A percentile compares a stretch with the other conserved stretches of the same genome.
These are phyloP conservation scores for Zaprionus obscuricornis DNA, from an alignment of 2,888 invertebrate genomes.

Conservation along the genomic window DNA sequence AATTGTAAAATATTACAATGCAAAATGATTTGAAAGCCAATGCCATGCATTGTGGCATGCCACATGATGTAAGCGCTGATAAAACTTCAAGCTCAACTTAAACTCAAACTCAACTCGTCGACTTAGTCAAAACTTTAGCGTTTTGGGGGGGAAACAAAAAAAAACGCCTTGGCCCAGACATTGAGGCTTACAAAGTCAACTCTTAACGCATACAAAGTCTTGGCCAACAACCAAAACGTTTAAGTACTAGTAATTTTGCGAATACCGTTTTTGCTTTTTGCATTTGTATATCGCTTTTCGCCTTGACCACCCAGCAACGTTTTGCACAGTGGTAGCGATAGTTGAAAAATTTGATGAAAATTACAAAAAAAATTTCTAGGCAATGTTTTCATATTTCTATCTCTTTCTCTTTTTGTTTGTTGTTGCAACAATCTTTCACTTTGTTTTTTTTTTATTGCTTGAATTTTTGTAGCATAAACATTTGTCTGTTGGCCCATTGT, in stretches of 20 bases:
- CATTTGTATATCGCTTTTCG: constrained; percentile 22
- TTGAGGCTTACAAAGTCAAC: too few relatives aligned
- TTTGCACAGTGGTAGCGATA: constrained; percentile 1
- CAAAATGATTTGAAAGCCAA: constrained; percentile 71
- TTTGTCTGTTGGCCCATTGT: constrained; percentile 13
- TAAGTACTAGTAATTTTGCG: constrained; percentile 69
- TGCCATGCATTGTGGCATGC: constrained; percentile 46
- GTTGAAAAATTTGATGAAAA: too few relatives aligned
- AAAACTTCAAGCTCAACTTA: constrained; percentile 33
- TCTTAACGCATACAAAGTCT: constrained; percentile 68
- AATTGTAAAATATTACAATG: constrained; percentile 78
- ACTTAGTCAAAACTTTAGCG: too few relatives aligned
- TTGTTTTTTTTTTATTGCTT: too few relatives aligned
- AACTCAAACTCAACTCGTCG: constrained; percentile 1
- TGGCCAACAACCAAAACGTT: constrained; percentile 50
- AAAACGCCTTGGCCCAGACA: constrained; percentile 36
- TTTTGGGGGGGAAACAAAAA: constrained; percentile 17
- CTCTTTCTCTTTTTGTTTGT: too few relatives aligned
- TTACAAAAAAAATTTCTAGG: too few relatives aligned
- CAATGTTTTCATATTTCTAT: too few relatives aligned
- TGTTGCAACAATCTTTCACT: too few relatives aligned
- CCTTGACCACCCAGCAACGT: constrained; percentile 72
- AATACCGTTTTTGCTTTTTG: constrained; percentile 57
- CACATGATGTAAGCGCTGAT: constrained; percentile 70
- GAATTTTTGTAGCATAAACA: too few relatives aligned